Evolutionary conservation across 2,113 vertebrate species (phyloP), one percentile per base, ranked within the genome.

Genomic region (Corydoras maculifer): DNA sequence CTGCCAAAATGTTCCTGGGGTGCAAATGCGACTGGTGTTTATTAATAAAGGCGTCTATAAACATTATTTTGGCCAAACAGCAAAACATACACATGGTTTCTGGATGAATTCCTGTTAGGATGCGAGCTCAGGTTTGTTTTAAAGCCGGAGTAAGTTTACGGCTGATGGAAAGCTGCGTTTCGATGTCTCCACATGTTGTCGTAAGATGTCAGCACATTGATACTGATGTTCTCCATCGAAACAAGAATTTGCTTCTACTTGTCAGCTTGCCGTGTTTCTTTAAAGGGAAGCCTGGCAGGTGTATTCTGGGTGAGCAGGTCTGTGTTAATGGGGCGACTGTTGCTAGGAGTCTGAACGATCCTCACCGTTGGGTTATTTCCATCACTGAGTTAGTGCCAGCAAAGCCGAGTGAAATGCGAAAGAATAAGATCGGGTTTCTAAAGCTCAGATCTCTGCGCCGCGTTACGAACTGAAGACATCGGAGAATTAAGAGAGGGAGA

Each of bases 381-480:
- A 76, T 78, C 67, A 5, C 60, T 51, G 76, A 58, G 58, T 68
- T 72, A 75, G 72, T 51, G 35, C 51, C 72, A 67, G 76, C 73
- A 79, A 82, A 82, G 77, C 74, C 68, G 11, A 35, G 12, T 2
- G 53, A 82, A 74, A 81, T 78, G 64, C 62, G 32, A 80, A 81
- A 83, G 81, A 82, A 84, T 81, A 81, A 73, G 79, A 81, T 84
- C 77, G 12, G 58, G 78, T 86, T 84, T 55, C 81, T 64, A 18
- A 62, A 30, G 65, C 68, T 81, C 69, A 76, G 75, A 84, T 81
- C 83, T 76, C 66, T 58, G 71, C 59, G 64, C 60, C 76, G 68
- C 75, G 81, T 77, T 75, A 80, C 74, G 79, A 79, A 83, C 65
- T 62, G 59, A 74, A 62, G 35, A 73, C 15, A 54, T 48, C 61